Base-by-base conservation (phyloP, 1,140 invertebrate genomes). In the Zaprionus nigranus region DNA sequence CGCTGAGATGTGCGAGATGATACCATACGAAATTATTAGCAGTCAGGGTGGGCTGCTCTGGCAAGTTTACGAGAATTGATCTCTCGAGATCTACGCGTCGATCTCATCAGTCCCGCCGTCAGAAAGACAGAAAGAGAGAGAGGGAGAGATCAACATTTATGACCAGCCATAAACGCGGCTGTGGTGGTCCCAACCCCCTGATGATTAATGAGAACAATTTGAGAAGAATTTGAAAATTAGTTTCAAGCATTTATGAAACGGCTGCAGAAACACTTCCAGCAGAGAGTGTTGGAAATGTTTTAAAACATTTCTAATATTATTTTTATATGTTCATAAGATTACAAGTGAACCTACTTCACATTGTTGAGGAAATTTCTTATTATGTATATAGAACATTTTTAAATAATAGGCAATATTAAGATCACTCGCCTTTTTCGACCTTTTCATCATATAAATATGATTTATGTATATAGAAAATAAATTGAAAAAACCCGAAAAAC, bases 21-120 rank as follows among this genome's bases (percentile, higher is more conserved):
- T 20, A 56, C 30, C 30, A 34, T 28, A 30, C 13, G 13, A 49
- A 36, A 70, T 70, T 59, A 75, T 70, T 64, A 60, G 68, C 73
- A 43, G 73, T 24, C 67, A 71, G 73, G 67, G 73, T 75, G 67
- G 60, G 53, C 61, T 5, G 15, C 36, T 11, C 13, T 26, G 26
- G 53, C n/a, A 59, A 69, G 30, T 75, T 75, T 70, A 75, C 53
- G 59, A 75, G 66, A 75, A 75, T 75, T 75, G 67, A 75, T 75
- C 73, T 43, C 59, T 4, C 11, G 11, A 22, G 46, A 49, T 49
- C 46, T 49, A 22, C 46, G 46, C 46, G 46, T 49, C 46, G 67
- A 75, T 64, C 67, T 64, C n/a, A n/a, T 30, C 61, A 64, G 49
- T 38, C 60, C 61, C 46, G 20, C 28, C 22, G 3, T 22, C 17